A percentile compares a stretch with the other conserved stretches of the same genome.
Evolutionary conservation across 2,113 vertebrate species (phyloP).

Genomic region (Myrmecophaga tridactyla): DNA sequence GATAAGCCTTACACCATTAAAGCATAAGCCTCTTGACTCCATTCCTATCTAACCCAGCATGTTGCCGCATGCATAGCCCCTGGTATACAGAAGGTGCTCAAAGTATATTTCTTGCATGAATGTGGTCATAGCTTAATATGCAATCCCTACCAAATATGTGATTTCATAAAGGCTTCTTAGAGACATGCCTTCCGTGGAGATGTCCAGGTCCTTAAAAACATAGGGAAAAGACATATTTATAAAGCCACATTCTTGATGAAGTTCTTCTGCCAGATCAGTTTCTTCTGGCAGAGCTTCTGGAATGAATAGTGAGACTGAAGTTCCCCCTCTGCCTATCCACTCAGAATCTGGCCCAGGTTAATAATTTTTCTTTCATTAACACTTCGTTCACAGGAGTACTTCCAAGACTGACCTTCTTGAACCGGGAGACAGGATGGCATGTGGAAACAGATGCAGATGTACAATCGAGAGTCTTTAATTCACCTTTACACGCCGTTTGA

Average conservation of each 20-base stretch:
- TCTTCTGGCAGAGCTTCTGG: conserved; percentile 58
- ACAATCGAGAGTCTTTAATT: background rate
- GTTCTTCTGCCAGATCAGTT: conserved; percentile 45
- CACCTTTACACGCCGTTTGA: background rate
- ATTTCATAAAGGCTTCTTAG: background rate
- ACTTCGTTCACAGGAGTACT: conserved; percentile 43
- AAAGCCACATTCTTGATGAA: conserved; percentile 47
- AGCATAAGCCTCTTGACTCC: background rate
- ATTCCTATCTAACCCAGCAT: background rate
- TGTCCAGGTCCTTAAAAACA: conserved; percentile 7
- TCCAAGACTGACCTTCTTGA: conserved; percentile 54
- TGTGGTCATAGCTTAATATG: background rate
- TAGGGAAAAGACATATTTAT: conserved; percentile 33
- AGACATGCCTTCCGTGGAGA: background rate
- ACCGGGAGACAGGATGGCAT: background rate
- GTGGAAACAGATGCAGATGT: background rate
- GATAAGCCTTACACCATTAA: background rate
- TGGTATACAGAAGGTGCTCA: background rate
- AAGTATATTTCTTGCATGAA: conserved; percentile 4
- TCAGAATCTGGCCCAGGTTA: conserved; percentile 53
- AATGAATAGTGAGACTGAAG: conserved; percentile 54
- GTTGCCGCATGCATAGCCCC: background rate
- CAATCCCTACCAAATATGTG: background rate
- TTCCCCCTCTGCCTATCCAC: conserved; percentile 51
- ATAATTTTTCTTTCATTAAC: conserved; percentile 68